Evolutionary conservation across 2,797 vertebrate genomes (phyloP), one percentile per base, ranked within the genome.

Genomic region (Labeo calbasu): DNA sequence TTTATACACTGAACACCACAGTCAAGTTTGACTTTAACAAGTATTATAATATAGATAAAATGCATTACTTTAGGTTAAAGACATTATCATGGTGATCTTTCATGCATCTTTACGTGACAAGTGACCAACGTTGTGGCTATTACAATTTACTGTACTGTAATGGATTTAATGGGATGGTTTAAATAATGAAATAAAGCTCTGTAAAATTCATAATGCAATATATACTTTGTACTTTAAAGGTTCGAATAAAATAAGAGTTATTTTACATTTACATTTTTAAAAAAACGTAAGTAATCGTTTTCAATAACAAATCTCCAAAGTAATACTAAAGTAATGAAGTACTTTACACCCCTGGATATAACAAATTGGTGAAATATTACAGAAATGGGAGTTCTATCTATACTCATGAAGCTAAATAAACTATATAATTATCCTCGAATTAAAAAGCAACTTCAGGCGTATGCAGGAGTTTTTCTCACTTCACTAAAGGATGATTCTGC

Each of bases 401-500:
- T n/a, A 53, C 5, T 5, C 15, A 17, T 19, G 3, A 70, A 21
- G 43, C 79, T 57, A 61, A 28, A 77, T 23, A 77, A 25, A 43
- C 61, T 50, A 4, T 14, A 13, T 50, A 4, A 50, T 63, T 65
- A 59, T 79, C 25, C 23, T 65, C 2, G 7, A 19, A 40, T 63
- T 73, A 75, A 65, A 82, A 75, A 68, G 48, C 36, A 76, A 25
- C 59, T 75, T 76, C 28, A 82, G 4, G 11, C 28, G 53, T 9
- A 57, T 51, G 46, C 72, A 17, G 6, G 10, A 55, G 48, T 68
- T 83, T 53, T 55, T 57, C 63, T 77, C 17, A n/a, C 51, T 83
- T 82, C 57, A 76, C 14, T 32, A 69, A 23, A 77, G 82, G n/a
- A 57, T 69, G 50, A 59, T 77, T 77, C 63, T 83, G 50, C 82